Base-by-base conservation (phyloP, 2,113 vertebrate species). In the Falcunculus frontatus region DNA sequence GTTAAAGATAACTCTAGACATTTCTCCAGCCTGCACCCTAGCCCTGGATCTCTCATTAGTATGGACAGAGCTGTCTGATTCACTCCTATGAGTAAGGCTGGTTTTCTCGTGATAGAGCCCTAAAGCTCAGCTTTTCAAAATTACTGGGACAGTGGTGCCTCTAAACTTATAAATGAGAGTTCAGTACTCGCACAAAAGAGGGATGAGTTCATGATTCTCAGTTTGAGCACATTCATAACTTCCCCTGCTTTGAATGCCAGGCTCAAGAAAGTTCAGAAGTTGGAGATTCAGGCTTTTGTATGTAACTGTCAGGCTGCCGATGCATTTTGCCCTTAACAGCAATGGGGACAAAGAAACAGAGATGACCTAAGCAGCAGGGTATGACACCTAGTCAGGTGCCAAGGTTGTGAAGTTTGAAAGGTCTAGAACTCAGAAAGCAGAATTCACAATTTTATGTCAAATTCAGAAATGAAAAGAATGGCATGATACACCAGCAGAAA, bases 41-140 rank as follows among this genome's bases (percentile, higher is more conserved):
- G 30, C 4, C n/a, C 69, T 64, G 53, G 37, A 25, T 22, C 1
- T 0, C 62, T 64, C 3, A 30, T 39, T 21, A 29, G 21, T 15
- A 59, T 2, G 23, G 53, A 37, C 16, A 46, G 16, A 87, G 33
- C 25, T 60, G 47, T 39, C 30, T 27, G 21, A 42, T 35, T 79
- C 62, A 47, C 30, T 32, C 19, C 11, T 12, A 50, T 1, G 18
- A 80, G 22, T 35, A 47, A 57, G 42, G 37, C 17, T 23, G n/a
- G 3, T 53, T 53, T 73, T 62, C 50, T 70, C 0, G 0, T 55
- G 41, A 42, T 10, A 19, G 17, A 74, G 70, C 50, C n/a, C 30
- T 30, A 46, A 23, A 29, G 37, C 29, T 69, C 9, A 47, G 11
- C 29, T 73, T 90, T 86, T 44, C 53, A 79, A 44, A 80, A 60